Percentiles rank a stretch among this genome's conserved stretches.
Conservation (phyloP, 2,113 vertebrate genomes). For the human (Homo sapiens) region DNA sequence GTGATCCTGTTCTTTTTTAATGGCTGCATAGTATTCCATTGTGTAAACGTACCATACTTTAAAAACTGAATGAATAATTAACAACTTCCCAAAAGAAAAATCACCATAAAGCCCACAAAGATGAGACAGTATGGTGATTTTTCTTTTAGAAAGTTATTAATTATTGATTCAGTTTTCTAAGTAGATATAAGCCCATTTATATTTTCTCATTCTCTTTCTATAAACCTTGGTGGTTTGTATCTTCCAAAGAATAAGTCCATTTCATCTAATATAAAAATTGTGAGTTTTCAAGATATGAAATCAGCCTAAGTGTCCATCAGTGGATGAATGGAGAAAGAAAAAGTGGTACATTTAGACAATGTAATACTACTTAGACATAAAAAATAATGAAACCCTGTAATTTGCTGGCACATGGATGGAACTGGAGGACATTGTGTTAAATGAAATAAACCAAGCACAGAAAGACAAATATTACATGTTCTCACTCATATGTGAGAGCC, state of each 20-base stretch:
- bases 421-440: background rate
- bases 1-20: no score
- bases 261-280: background rate
- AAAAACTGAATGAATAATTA: no score
- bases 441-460: background rate
- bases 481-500: background rate
- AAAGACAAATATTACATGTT: background rate
- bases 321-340: background rate
- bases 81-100: no score
- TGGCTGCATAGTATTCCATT: no score
- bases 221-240: background rate
- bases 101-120: no score
- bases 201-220: background rate
- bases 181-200: background rate
- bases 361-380: background rate
- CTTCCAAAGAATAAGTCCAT: background rate
- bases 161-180: background rate
- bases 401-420: background rate
- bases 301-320: background rate
- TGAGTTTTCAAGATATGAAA: background rate
- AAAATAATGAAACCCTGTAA: background rate
- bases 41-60: no score
- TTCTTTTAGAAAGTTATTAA: background rate
- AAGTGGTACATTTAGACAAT: no score
- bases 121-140: background rate